Base-by-base conservation (phyloP, 2,888 invertebrate genomes). In the Diarsia mendica region DNA sequence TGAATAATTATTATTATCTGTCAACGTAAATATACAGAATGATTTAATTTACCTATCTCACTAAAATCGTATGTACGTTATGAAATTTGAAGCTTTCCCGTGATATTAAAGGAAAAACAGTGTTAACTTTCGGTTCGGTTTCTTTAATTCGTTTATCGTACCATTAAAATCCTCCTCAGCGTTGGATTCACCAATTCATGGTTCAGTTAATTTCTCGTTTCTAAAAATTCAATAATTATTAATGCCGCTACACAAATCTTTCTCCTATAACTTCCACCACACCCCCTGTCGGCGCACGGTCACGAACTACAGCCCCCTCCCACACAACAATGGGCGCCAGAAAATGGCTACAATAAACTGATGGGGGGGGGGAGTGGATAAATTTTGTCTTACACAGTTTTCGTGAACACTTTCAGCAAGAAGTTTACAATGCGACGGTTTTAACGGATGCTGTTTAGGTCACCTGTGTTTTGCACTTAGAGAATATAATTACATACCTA, bases 281-380 rank as follows among this genome's bases (percentile, higher is more conserved):
- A 67, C 67, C 9, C 67, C 46, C 48, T 68, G 71, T 75, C 72
- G 85, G 80, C 84, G 74, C 72, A 88, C 86, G 85, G 87, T 85
- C 87, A 86, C 86, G 87, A 89, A 89, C 88, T 87, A 88, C 88
- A 88, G 83, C 82, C 82, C 81, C 83, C 83, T 82, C 77, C 88
- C 85, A 77, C 71, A 82, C 80, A 84, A 88, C 87, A 87, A 87
- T 84, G 83, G 90, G 88, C 87, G 89, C 87, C 87, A 89, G 90
- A 90, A 89, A 90, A 91, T 90, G 86, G 90, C 89, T 89, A 91
- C 91, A 90, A 91, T 92, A 92, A 92, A 92, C 87, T 82, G 88
- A 75, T 82, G 85, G 89, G 84, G 80, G 63, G 80, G 63, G 67
- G 55, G 55, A 75, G 68, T 77, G 89, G 88, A 89, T 90, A 89